These are phyloP conservation scores for Girardinus metallicus DNA, from an alignment of 2,797 vertebrate species.

Conservation along the genomic window DNA sequence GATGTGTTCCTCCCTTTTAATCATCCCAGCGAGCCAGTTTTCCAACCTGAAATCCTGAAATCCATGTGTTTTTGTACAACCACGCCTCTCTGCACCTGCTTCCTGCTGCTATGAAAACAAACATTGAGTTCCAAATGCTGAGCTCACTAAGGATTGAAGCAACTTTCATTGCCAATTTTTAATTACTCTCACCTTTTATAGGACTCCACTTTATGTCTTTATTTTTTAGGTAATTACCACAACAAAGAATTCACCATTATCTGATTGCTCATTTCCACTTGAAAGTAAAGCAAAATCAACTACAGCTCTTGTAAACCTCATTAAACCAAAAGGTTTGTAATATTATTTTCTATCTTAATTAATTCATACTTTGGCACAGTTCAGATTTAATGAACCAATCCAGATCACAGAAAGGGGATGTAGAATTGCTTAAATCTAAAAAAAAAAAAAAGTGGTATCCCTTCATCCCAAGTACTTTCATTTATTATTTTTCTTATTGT, in stretches of 20 bases:
- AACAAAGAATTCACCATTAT: constrained; percentile 64
- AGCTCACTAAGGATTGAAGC: constrained; percentile 30
- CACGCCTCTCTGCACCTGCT: constrained; percentile 21
- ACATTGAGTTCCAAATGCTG: not conserved
- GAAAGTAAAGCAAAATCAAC: constrained; percentile 64
- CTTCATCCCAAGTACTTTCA: not conserved
- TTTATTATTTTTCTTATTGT: not conserved
- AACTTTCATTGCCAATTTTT: constrained; percentile 47
- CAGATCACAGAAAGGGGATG: constrained; percentile 3
- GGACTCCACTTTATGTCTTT: constrained; percentile 53
- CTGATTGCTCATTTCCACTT: constrained; percentile 74
- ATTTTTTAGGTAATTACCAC: constrained; percentile 69
- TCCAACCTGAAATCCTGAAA: constrained; percentile 8
- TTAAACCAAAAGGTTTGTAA: constrained; percentile 64
- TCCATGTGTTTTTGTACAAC: constrained; percentile 1
- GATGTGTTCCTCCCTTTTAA: not conserved
- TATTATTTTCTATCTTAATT: constrained; percentile 32
- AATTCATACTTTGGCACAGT: constrained; percentile 36
- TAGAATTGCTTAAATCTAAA: not conserved
- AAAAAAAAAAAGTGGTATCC: not conserved
- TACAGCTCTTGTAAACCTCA: constrained; percentile 54
- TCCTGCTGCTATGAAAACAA: constrained; percentile 19
- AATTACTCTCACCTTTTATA: constrained; percentile 55
- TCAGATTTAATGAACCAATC: constrained; percentile 43
- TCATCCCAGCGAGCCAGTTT: constrained; percentile 7